Evolutionary conservation across 2,113 vertebrate genomes (phyloP), one percentile per base, ranked within the genome.

Genomic region (Sylvia atricapilla): DNA sequence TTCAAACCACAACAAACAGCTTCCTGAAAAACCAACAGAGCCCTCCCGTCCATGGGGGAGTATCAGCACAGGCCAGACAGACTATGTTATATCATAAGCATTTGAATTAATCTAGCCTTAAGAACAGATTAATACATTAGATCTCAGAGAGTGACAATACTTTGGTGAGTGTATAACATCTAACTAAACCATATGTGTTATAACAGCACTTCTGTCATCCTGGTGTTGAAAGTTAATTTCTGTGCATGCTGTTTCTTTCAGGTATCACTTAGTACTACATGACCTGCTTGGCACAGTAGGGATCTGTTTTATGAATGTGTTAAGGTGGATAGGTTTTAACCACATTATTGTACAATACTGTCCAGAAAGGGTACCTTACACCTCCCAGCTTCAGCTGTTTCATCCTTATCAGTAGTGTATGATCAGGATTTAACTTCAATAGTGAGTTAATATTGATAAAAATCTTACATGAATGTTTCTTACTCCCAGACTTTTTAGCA

Each of bases 341-440:
- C 15, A 22, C 1, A 8, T 39, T 44, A 22, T 56, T 0, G 0
- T 35, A 41, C 4, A 41, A 22, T 17, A 35, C 15, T 84, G 13
- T 66, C 20, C 37, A 81, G 50, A 60, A 90, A 23, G 3, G 12
- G 6, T 22, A 47, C 12, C 31, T 76, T 64, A n/a, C 20, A 43
- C 7, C 3, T 76, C 84, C 60, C 35, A 44, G 4, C 10, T 67
- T 64, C 41, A 30, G 3, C n/a, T 64, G 1, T 68, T 88, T 90
- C 44, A 39, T 47, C 25, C 24, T 56, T 60, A 18, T 8, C 7
- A 58, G 31, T 84, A 69, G 9, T 14, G 8, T n/a, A 27, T n/a
- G 11, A 62, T 41, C 3, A 28, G 37, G 21, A 66, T 76, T 83
- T 90, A 47, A n/a, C 13, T 78, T 70, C n/a, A 68, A 1, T 43